phyloP scores from a whole-genome alignment of 2,113 vertebrate genomes.

The Takifugu flavidus region DNA sequence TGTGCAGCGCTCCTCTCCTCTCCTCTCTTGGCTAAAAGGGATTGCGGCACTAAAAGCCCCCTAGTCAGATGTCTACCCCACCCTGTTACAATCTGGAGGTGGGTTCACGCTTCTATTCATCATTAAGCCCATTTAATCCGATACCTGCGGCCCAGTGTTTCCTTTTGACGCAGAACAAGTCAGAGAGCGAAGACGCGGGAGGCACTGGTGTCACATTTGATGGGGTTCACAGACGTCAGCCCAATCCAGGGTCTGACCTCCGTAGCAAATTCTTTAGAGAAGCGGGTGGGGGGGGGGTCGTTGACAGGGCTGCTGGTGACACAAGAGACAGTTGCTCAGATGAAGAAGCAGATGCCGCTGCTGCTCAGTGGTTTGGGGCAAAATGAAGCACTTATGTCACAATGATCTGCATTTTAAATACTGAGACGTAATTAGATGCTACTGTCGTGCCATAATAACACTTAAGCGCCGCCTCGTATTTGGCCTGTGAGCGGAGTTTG shows the following conservation, averaged over 20 bases:
- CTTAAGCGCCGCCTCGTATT: constrained; percentile 9
- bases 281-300: constrained; percentile 36
- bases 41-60: constrained; percentile 36
- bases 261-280: constrained; percentile 27
- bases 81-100: constrained; percentile 64
- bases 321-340: constrained; percentile 33
- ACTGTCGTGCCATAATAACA: constrained; percentile 9
- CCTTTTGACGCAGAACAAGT: constrained; percentile 56
- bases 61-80: constrained; percentile 63
- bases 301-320: constrained; percentile 13
- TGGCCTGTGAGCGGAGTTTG: not conserved
- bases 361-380: not conserved
- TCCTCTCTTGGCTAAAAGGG: constrained; percentile 27
- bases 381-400: not conserved
- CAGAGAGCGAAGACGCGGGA: constrained; percentile 45
- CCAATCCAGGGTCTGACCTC: constrained; percentile 55
- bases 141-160: constrained; percentile 57
- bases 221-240: constrained; percentile 52
- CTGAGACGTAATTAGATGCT: not conserved
- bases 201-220: constrained; percentile 47
- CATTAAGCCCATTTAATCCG: constrained; percentile 70
- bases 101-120: constrained; percentile 66
- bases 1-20: constrained; percentile 32
- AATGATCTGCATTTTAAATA: not conserved
- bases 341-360: constrained; percentile 4